Evolutionary conservation across 2,888 invertebrate genomes (phyloP), one percentile per base, ranked within the genome.

Genomic region (Tyria jacobaeae): DNA sequence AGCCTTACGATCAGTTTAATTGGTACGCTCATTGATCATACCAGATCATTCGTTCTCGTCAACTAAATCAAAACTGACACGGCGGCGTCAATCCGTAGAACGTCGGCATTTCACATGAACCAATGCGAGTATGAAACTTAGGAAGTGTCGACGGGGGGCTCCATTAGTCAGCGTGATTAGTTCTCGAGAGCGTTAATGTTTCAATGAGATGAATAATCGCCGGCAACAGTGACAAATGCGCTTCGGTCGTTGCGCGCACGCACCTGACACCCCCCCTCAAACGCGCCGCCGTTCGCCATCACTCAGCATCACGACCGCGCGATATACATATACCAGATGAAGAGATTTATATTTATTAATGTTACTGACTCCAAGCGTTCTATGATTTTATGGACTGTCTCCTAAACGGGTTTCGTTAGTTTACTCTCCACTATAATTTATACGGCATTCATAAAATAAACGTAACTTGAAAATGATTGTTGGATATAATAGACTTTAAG

Each of bases 141-240:
- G 89, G 90, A 88, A 86, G 90, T 92, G 92, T 83, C 93, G 92
- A 92, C 92, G 92, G 93, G 92, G 92, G 93, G 91, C 83, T 89
- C 91, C 93, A 93, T 94, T 93, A 93, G 94, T 93, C 90, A 91
- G 86, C 84, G 87, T 93, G 93, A 94, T 94, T 93, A 93, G 92
- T 91, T 93, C 89, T 87, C 87, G 80, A 84, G 83, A 86, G 86
- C 88, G 88, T 90, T 92, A 93, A 94, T 92, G 92, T 92, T 91
- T 91, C 93, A 92, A 92, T 92, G 92, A 90, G 90, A 94, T 94
- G 92, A 94, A 92, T 92, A 92, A 93, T 93, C 89, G 86, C 89
- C 84, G 85, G 86, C 81, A 84, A 93, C 94, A 94, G 91, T 93
- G 94, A 94, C 94, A 93, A 93, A 94, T 94, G 93, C 81, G 81